Evolutionary conservation across 2,888 invertebrate genomes (phyloP), one percentile per base, ranked within the genome.

Genomic region (Ommatoiulus sabulosus): DNA sequence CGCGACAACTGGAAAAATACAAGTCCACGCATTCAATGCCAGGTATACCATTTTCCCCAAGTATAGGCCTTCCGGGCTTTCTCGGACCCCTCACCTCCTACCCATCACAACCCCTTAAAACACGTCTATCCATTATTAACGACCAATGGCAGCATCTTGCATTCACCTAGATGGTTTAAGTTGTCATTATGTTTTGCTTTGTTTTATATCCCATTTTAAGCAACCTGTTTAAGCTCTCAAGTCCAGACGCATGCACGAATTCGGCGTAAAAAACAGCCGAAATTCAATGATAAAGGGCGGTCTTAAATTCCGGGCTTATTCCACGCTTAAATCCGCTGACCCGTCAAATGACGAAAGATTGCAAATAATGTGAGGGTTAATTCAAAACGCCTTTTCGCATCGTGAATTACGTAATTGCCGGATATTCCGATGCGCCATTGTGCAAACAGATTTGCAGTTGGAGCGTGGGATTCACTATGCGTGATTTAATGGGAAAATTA

Each of bases 191-290:
- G 17, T 20, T 63, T 63, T 17, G 3, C 63, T n/a, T 63, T 63
- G 63, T 63, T 63, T 63, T 57, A 48, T 2, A 63, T 63, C n/a
- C 4, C 63, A 20, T 63, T 6, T 20, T 20, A n/a, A 6, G n/a
- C 63, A 63, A 63, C 57, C 57, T 57, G 57, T 57, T 57, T 57
- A 57, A 57, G 15, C 57, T 57, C 15, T 35, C 63, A 63, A 63
- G 63, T 63, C 63, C 63, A 63, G 63, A n/a, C n/a, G 63, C 63
- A 63, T 63, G 63, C 63, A 63, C n/a, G 63, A 63, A 63, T n/a
- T 63, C 6, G n/a, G 63, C n/a, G n/a, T n/a, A 63, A 63, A 63
- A 63, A 63, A n/a, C n/a, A 20, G n/a, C 63, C n/a, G 63, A 63
- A 63, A n/a, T 63, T n/a, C 63, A 63, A 63, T 63, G n/a, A n/a